Conservation (phyloP, 2,888 invertebrate genomes). For the Arrhopalites spinosus region DNA sequence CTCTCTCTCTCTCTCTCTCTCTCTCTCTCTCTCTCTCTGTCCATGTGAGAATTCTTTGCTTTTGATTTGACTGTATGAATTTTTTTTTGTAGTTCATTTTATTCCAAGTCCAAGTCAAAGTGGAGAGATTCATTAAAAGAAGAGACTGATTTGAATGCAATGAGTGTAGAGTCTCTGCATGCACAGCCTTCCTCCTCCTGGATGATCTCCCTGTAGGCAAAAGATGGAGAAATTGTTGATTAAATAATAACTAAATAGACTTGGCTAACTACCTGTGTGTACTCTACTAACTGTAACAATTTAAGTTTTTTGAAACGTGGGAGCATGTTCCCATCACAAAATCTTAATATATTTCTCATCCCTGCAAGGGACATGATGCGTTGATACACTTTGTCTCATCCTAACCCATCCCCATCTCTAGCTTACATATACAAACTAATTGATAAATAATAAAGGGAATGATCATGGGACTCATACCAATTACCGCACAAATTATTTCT, state of each 20-base stretch:
- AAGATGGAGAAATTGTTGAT: neutral
- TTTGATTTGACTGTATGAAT: slow-evolving; percentile 2
- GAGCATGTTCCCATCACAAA: neutral
- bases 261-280: neutral
- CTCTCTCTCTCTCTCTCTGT: no score
- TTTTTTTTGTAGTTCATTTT: neutral
- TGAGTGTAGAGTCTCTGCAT: neutral
- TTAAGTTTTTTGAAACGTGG: neutral
- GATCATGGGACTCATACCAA: neutral
- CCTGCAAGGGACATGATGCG: neutral
- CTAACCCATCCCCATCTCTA: no score
- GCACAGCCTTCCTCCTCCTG: neutral
- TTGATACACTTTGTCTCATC: no score
- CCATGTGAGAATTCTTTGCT: no score
- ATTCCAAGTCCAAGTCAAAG: no score
- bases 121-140: neutral
- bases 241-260: slow-evolving; percentile 19
- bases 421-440: no score
- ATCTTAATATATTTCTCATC: neutral
- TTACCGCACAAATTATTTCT: neutral
- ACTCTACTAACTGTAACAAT: no score
- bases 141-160: slow-evolving; percentile 4
- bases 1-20: neutral
- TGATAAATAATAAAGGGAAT: neutral
- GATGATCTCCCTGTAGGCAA: neutral